These are phyloP conservation scores for Agrochola circellaris DNA, from an alignment of 2,888 invertebrate species.

Conservation along the genomic window DNA sequence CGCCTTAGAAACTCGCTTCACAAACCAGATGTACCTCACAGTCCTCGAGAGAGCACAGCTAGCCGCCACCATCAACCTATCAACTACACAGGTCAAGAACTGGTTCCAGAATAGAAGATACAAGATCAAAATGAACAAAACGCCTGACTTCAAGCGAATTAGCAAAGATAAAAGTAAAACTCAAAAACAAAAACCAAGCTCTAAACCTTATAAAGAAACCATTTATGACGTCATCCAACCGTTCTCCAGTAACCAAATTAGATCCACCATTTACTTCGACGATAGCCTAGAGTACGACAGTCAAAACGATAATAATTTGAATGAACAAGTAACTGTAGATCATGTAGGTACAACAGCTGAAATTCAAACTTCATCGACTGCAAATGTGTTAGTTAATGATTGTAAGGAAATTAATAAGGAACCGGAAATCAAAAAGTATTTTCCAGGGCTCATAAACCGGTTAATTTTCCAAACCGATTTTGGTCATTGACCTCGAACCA, in stretches of 20 bases:
- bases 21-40: constrained; percentile 96
- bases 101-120: constrained; percentile 98
- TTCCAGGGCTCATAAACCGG: constrained; percentile 52
- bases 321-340: constrained; percentile 36
- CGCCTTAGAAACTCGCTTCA: constrained; percentile 96
- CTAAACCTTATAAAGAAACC: constrained; percentile 73
- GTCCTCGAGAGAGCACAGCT: constrained; percentile 97
- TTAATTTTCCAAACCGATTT: no score
- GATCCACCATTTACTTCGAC: no score
- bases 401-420: constrained; percentile 72
- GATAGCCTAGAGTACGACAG: no score
- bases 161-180: constrained; percentile 75
- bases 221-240: no score
- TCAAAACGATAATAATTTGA: no score
- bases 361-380: constrained; percentile 68
- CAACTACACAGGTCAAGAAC: constrained; percentile 97
- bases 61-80: constrained; percentile 94
- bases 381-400: constrained; percentile 67
- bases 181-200: constrained; percentile 67
- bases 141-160: constrained; percentile 73
- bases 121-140: constrained; percentile 93
- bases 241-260: no score
- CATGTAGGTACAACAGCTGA: constrained; percentile 68
- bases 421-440: constrained; percentile 81
- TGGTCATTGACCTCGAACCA: no score